Percentiles rank a stretch among this genome's conserved stretches.
These are phyloP conservation scores for Diadumene lineata DNA, from an alignment of 92 coral and sea anemone species.

Conservation along the genomic window DNA sequence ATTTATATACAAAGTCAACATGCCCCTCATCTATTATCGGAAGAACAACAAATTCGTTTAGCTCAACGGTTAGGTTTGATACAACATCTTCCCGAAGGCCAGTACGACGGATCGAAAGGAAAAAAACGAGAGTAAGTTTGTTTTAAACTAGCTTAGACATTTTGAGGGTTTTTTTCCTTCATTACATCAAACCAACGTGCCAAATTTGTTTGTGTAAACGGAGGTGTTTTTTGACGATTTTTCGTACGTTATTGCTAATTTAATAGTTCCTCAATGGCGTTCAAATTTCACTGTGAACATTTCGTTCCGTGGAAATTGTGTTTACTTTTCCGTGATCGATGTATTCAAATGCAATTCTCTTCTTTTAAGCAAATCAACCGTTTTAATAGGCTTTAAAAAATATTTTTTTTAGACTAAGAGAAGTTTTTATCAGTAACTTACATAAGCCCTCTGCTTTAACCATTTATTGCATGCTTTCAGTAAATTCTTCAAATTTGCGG, in stretches of 20 bases:
- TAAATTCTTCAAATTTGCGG: no score
- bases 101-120: constrained; percentile 90
- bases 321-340: not conserved
- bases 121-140: constrained; percentile 94
- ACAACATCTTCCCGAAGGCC: constrained; percentile 97
- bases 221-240: not conserved
- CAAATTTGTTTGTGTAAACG: not conserved
- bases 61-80: constrained; percentile 95
- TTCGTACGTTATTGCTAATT: not conserved
- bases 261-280: not conserved
- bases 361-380: not conserved
- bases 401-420: no score
- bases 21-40: constrained; percentile 95
- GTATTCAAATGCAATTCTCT: no score
- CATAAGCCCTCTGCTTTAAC: no score
- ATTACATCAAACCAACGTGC: not conserved
- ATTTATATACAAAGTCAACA: constrained; percentile 97
- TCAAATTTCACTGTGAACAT: not conserved
- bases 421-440: no score
- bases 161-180: not conserved
- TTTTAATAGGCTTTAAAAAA: not conserved
- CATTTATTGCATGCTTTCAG: no score
- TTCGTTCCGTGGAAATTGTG: no score
- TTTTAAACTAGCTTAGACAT: no score
- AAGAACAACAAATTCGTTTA: constrained; percentile 98